Evolutionary conservation across 2,888 invertebrate genomes (phyloP), one percentile per base, ranked within the genome.

Genomic region (Tipula confusa): DNA sequence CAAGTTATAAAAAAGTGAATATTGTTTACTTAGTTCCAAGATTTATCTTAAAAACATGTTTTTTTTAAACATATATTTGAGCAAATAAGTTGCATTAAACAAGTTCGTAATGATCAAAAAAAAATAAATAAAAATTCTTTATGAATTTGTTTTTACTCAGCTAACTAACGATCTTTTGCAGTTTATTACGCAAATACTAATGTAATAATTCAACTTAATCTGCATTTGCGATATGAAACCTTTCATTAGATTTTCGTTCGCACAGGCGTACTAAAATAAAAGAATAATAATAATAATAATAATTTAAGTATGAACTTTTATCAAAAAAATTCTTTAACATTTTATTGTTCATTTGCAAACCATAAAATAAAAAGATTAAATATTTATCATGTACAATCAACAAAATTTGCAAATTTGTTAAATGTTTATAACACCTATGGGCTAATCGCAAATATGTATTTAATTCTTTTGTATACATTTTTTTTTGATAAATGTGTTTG

Each of bases 371-470:
- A 64, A 24, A 64, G 64, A 64, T 64, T 64, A 64, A 64, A 64
- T 64, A 64, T 64, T 64, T 64, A 64, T 64, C 24, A 64, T 64
- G 24, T 64, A 64, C 64, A 64, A 64, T 64, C 64, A 64, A 64
- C 18, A 64, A 64, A 64, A 24, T 64, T 64, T 0, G 24, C 11
- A 24, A 64, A 64, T 18, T 64, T 64, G 4, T 9, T 64, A 11
- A 64, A 9, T 64, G 18, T 9, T 9, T 64, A 64, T 24, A 64
- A 7, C 64, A 64, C 64, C 64, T 64, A 64, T 18, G 5, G 9
- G 64, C 64, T 18, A 64, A 64, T 24, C 64, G 24, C 9, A 64
- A 18, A 64, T 64, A 64, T 15, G 43, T 64, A 7, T 64, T 64
- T 18, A 64, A 64, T 18, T 24, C 18, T 64, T 9, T 11, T 64